A percentile compares a stretch with the other conserved stretches of the same genome.
Conservation (phyloP, 1,140 invertebrate genomes). For the Drosophila ercepeae region DNA sequence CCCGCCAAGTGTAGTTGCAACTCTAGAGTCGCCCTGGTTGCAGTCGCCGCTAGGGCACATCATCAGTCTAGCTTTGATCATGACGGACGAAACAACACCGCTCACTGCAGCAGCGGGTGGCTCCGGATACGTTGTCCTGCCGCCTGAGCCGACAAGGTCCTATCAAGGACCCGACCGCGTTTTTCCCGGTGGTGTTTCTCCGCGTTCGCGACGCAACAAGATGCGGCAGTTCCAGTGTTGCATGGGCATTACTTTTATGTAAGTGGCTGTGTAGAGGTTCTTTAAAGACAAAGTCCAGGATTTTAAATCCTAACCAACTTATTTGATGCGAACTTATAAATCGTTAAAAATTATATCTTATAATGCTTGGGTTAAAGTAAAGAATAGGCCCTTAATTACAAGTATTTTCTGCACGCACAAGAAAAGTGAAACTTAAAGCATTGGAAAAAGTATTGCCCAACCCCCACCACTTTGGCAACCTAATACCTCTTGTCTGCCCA, state of each 20-base stretch:
- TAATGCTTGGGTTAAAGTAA: no score
- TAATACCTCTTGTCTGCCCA: constrained; percentile 18
- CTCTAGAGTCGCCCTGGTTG: constrained; percentile 35
- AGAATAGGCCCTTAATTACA: no score
- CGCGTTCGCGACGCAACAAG: constrained; percentile 85
- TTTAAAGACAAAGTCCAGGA: no score
- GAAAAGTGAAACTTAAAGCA: constrained; percentile 1
- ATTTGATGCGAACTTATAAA: no score
- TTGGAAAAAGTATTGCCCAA: neutral
- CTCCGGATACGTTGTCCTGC: constrained; percentile 61
- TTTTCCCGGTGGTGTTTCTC: constrained; percentile 86
- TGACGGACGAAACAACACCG: constrained; percentile 82
- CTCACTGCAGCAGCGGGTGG: constrained; percentile 43
- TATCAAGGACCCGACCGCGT: constrained; percentile 85
- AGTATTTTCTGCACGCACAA: no score
- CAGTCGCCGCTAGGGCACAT: neutral
- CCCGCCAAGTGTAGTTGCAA: constrained; percentile 59
- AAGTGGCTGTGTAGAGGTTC: constrained; percentile 75
- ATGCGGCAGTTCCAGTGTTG: constrained; percentile 89
- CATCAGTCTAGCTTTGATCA: constrained; percentile 61
- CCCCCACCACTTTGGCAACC: neutral
- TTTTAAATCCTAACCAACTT: no score
- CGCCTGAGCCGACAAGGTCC: constrained; percentile 14
- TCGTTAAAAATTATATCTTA: no score
- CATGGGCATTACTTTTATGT: constrained; percentile 87